phyloP scores from a whole-genome alignment of 2,113 vertebrate genomes.

The Thomomys bottae region DNA sequence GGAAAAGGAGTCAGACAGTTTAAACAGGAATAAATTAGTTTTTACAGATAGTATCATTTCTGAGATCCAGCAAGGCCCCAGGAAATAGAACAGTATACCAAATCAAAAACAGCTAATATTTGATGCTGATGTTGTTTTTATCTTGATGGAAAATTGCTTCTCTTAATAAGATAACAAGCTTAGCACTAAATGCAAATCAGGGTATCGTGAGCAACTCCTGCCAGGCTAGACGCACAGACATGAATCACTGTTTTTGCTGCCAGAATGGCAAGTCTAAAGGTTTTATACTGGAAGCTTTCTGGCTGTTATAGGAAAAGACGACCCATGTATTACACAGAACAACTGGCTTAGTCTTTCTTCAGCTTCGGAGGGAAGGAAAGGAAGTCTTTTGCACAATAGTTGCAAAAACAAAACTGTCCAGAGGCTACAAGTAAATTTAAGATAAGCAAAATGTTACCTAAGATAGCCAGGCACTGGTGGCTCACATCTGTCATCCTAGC shows the following conservation, averaged over 20 bases:
- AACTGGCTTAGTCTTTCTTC: not conserved
- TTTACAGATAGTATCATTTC: not conserved
- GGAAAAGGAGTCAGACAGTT: not conserved
- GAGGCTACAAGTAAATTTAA: not conserved
- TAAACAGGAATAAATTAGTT: conserved; percentile 1
- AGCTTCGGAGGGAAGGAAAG: conserved; percentile 14
- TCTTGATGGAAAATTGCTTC: conserved; percentile 38
- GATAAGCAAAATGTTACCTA: not conserved
- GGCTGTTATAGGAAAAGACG: not conserved
- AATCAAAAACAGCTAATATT: conserved; percentile 9
- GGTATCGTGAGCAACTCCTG: not conserved
- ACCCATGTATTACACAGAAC: not conserved
- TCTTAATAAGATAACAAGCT: conserved; percentile 56
- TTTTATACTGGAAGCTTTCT: conserved; percentile 26
- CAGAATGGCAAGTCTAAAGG: not conserved
- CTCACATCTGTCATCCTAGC: no score
- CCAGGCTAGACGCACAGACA: conserved; percentile 24
- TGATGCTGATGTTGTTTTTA: not conserved
- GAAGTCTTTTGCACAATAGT: not conserved
- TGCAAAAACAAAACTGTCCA: conserved; percentile 8
- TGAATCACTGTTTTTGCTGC: conserved; percentile 51
- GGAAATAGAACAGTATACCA: not conserved
- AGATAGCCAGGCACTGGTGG: not conserved
- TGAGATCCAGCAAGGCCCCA: not conserved
- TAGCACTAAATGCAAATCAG: conserved; percentile 50